Evolutionary conservation across 2,888 invertebrate genomes (phyloP).

Genomic region (Anodontia alba): DNA sequence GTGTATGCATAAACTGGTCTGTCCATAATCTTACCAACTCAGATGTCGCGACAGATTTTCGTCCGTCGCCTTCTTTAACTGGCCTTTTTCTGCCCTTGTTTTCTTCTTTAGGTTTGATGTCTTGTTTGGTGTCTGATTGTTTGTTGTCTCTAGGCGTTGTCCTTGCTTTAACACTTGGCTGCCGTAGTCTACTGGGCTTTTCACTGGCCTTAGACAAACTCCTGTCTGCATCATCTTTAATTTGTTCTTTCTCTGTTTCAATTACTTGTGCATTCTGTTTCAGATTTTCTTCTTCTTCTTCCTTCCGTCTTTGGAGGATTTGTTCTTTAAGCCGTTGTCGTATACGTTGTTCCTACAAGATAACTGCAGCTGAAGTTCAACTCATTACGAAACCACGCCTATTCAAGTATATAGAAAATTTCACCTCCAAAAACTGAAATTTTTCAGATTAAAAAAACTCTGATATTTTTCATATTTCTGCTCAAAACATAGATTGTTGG

Average conservation of each 20-base stretch:
- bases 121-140: neutral
- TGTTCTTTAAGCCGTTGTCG: constrained; percentile 33
- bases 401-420: too few relatives aligned
- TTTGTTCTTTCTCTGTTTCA: neutral
- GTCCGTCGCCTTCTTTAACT: too few relatives aligned
- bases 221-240: neutral
- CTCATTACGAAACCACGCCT: too few relatives aligned
- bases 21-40: neutral
- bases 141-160: neutral
- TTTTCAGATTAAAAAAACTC: too few relatives aligned
- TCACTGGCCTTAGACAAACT: neutral
- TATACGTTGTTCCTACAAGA: constrained; percentile 32
- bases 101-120: neutral
- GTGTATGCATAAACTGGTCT: too few relatives aligned
- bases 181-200: neutral
- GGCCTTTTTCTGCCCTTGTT: too few relatives aligned
- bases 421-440: too few relatives aligned
- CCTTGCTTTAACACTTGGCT: neutral
- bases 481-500: too few relatives aligned
- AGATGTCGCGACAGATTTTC: neutral
- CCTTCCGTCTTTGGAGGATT: constrained; percentile 33
- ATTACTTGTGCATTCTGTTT: neutral
- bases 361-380: too few relatives aligned
- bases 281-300: constrained; percentile 24
- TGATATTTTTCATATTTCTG: too few relatives aligned